A percentile compares a stretch with the other conserved stretches of the same genome.
Conservation (phyloP, 2,113 vertebrate species). For the Pipra filicauda region DNA sequence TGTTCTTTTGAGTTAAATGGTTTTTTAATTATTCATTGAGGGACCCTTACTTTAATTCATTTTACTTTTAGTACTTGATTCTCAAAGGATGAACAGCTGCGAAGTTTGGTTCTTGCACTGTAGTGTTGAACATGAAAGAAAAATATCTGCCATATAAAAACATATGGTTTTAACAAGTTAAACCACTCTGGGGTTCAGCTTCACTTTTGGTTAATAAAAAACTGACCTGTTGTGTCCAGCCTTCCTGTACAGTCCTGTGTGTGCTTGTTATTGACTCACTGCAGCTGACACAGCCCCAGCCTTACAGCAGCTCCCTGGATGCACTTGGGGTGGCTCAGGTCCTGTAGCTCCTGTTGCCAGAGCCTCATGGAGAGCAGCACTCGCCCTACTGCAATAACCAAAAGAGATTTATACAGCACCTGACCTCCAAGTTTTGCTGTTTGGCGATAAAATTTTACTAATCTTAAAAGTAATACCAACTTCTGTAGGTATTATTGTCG, state of each 20-base stretch:
- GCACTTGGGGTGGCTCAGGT: neutral
- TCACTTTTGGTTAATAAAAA: constrained; percentile 79
- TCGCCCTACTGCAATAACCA: neutral
- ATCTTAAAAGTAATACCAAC: neutral
- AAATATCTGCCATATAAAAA: constrained; percentile 60
- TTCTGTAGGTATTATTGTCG: neutral
- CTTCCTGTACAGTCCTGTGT: constrained; percentile 48
- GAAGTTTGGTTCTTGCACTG: constrained; percentile 64
- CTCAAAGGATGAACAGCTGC: constrained; percentile 65
- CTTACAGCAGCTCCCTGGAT: neutral
- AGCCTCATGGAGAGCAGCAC: neutral
- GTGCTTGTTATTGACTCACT: constrained; percentile 35
- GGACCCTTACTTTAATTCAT: constrained; percentile 68
- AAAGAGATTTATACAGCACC: neutral
- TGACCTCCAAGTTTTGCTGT: neutral
- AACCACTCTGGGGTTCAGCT: constrained; percentile 67
- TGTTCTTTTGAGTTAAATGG: constrained; percentile 59
- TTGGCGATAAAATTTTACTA: neutral
- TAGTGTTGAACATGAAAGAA: constrained; percentile 46
- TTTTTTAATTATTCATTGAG: constrained; percentile 21
- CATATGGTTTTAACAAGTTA: constrained; percentile 58
- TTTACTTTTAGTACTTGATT: constrained; percentile 68
- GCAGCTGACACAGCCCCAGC: neutral
- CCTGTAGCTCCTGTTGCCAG: neutral
- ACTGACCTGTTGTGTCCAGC: constrained; percentile 71